These are phyloP conservation scores for Tinea pellionella DNA, from an alignment of 2,888 invertebrate genomes.

Conservation along the genomic window DNA sequence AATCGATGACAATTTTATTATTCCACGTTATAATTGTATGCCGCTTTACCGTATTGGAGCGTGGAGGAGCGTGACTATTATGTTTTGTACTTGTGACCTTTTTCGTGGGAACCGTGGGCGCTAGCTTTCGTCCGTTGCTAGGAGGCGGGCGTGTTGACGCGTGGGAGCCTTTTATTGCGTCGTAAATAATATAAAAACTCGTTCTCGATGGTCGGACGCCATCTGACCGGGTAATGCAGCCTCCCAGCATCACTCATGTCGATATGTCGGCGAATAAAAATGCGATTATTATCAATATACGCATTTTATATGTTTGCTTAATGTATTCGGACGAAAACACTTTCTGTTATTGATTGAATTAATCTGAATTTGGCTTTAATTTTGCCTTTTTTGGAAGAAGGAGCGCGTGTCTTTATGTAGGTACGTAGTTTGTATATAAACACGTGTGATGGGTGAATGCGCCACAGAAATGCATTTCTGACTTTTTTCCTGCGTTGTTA, in stretches of 20 bases:
- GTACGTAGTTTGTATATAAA: background rate
- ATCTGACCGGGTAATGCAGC: background rate
- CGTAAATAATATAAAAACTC: conserved; percentile 31
- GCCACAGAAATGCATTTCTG: background rate
- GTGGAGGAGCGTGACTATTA: background rate
- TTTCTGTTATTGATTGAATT: background rate
- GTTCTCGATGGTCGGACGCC: background rate
- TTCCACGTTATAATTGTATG: background rate
- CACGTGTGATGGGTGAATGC: background rate
- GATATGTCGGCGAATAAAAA: background rate
- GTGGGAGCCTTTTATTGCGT: conserved; percentile 40
- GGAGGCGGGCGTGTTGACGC: conserved; percentile 22
- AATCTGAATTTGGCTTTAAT: background rate
- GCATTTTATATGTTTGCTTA: background rate
- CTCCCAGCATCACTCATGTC: background rate
- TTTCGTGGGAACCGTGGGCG: conserved; percentile 30
- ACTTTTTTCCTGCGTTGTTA: conserved; percentile 6
- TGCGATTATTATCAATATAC: background rate
- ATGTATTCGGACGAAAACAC: background rate
- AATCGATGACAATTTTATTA: background rate
- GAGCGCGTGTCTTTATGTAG: background rate
- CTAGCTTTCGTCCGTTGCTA: conserved; percentile 24
- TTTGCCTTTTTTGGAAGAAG: background rate
- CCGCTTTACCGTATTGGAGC: background rate
- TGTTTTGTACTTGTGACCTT: conserved; percentile 28